These are phyloP conservation scores for Spialia ferax DNA, from an alignment of 2,888 invertebrate species.

Conservation along the genomic window DNA sequence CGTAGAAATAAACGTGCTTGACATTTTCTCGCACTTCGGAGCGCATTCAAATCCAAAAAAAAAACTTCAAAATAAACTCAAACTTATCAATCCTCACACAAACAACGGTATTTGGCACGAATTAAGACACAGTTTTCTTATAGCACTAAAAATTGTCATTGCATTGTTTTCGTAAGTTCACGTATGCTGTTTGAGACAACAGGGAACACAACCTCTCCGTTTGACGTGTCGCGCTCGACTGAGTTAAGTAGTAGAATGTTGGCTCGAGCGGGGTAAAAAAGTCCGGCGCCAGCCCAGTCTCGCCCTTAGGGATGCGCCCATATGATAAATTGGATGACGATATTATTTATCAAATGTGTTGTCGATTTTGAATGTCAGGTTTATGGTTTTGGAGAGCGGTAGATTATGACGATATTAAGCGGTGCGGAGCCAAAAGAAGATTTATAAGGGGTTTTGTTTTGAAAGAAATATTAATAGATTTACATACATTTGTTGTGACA, in stretches of 20 bases:
- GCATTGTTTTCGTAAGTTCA: slow-evolving; percentile 55
- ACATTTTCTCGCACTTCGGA: slow-evolving; percentile 67
- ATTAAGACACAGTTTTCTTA: slow-evolving; percentile 63
- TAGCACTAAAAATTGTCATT: slow-evolving; percentile 56
- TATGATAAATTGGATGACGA: slow-evolving; percentile 48
- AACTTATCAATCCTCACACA: slow-evolving; percentile 57
- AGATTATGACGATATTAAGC: neutral
- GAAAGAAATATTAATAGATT: neutral
- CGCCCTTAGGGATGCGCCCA: slow-evolving; percentile 82
- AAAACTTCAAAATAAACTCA: slow-evolving; percentile 46
- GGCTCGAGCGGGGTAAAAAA: slow-evolving; percentile 80
- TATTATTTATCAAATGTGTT: slow-evolving; percentile 34
- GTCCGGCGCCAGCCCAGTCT: slow-evolving; percentile 83
- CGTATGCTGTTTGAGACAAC: slow-evolving; percentile 54
- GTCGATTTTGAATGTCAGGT: slow-evolving; percentile 33
- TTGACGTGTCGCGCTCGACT: slow-evolving; percentile 69
- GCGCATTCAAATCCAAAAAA: slow-evolving; percentile 55
- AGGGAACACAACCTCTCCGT: slow-evolving; percentile 57
- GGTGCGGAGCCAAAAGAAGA: neutral
- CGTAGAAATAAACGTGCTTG: slow-evolving; percentile 64
- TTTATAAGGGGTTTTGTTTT: neutral
- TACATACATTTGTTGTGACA: neutral
- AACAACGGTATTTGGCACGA: slow-evolving; percentile 61
- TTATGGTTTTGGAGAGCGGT: slow-evolving; percentile 7
- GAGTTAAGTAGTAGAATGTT: slow-evolving; percentile 56